Evolutionary conservation across 2,113 vertebrate species (phyloP).

Genomic region (Meriones unguiculatus): DNA sequence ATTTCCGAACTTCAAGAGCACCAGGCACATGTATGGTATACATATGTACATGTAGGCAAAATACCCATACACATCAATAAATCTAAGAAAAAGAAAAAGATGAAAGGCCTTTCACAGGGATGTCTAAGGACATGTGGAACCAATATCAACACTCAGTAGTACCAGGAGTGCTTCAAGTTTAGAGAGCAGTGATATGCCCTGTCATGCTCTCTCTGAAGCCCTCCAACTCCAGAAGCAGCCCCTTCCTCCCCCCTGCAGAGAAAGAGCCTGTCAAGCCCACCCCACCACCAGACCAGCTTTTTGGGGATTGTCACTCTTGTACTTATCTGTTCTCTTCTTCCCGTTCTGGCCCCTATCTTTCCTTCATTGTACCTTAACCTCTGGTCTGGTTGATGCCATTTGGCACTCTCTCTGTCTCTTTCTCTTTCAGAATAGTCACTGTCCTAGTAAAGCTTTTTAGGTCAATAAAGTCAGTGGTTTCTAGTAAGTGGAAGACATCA

Average conservation of each 20-base stretch:
- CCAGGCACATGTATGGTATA: not conserved
- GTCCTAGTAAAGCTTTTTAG: constrained; percentile 75
- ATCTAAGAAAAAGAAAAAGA: constrained; percentile 83
- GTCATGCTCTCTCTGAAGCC: not conserved
- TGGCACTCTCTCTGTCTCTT: not conserved
- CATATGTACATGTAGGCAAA: not conserved
- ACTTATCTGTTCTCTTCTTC: not conserved
- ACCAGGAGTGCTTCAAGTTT: constrained; percentile 92
- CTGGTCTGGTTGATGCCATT: constrained; percentile 44
- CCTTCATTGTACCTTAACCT: not conserved
- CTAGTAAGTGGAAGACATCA: not conserved
- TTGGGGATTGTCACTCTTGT: not conserved
- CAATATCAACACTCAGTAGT: constrained; percentile 89
- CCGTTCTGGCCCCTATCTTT: not conserved
- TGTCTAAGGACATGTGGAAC: constrained; percentile 91
- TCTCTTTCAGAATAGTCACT: constrained; percentile 17
- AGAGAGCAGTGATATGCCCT: constrained; percentile 70
- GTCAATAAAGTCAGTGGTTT: constrained; percentile 66
- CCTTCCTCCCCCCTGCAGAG: not conserved
- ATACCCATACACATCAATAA: not conserved
- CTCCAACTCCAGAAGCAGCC: not conserved
- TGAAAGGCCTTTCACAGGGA: constrained; percentile 91
- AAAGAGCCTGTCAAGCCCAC: not conserved
- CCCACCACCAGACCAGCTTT: not conserved
- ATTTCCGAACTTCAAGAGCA: not conserved